Conservation (phyloP, 1,140 invertebrate genomes). For the Adelges cooleyi region DNA sequence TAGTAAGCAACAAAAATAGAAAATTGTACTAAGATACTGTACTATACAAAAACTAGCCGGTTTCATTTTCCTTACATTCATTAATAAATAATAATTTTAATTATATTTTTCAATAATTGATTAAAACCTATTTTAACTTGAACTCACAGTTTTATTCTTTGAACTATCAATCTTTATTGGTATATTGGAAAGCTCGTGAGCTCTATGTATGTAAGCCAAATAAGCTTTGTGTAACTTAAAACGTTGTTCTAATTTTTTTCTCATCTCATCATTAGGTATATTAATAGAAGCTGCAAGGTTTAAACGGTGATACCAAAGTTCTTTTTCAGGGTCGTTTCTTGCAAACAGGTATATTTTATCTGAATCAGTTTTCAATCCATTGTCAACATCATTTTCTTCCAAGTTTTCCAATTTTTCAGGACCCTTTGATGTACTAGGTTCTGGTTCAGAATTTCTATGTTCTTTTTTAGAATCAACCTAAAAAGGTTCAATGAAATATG, state of each 20-base stretch:
- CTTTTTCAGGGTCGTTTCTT: constrained; percentile 72
- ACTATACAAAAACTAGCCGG: no score
- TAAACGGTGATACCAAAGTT: constrained; percentile 59
- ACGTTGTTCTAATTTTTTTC: constrained; percentile 16
- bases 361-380: constrained; percentile 15
- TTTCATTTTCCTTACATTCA: no score
- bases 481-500: no score
- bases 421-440: neutral
- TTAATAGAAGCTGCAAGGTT: constrained; percentile 34
- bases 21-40: no score
- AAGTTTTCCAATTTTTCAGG: constrained; percentile 1
- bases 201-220: constrained; percentile 3
- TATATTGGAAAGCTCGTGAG: neutral
- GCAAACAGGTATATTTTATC: constrained; percentile 57
- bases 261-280: neutral
- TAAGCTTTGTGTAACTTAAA: constrained; percentile 12
- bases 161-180: neutral
- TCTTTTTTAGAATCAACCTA: neutral
- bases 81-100: no score
- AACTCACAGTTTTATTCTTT: no score
- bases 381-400: neutral
- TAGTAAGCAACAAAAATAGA: neutral
- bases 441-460: neutral
- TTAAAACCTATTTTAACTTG: no score
- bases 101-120: no score